phyloP scores from a whole-genome alignment of 1,140 invertebrate genomes.

The Parapsyche elsis region DNA sequence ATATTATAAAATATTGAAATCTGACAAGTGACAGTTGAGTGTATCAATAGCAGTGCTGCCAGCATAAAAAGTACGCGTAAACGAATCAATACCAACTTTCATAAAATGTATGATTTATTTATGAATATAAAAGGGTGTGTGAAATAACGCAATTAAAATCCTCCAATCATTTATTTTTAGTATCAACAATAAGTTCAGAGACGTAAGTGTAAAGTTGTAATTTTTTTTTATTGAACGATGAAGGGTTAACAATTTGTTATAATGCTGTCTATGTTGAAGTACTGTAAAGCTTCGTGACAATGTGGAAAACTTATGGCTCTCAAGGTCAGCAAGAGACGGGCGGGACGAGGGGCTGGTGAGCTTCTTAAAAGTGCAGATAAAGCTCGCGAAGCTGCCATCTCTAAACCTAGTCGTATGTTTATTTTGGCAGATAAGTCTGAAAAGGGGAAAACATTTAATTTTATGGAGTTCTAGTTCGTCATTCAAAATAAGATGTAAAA shows the following conservation, averaged over 20 bases:
- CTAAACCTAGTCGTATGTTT: neutral
- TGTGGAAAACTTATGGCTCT: constrained; percentile 9
- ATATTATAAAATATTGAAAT: too few relatives aligned
- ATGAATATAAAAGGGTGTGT: too few relatives aligned
- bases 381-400: constrained; percentile 11
- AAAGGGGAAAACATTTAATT: neutral
- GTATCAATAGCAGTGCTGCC: too few relatives aligned
- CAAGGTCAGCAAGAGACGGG: constrained; percentile 18
- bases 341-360: neutral
- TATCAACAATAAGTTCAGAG: too few relatives aligned
- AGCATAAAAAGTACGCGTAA: too few relatives aligned
- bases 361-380: constrained; percentile 5
- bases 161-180: too few relatives aligned
- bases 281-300: neutral
- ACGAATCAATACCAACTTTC: too few relatives aligned
- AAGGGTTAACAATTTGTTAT: constrained; percentile 14
- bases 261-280: constrained; percentile 17
- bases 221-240: too few relatives aligned
- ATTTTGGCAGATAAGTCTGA: constrained; percentile 13
- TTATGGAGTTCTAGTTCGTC: neutral
- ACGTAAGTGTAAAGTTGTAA: too few relatives aligned
- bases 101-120: too few relatives aligned
- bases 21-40: too few relatives aligned
- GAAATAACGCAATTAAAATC: too few relatives aligned
- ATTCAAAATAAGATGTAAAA: neutral